Evolutionary conservation across 2,888 invertebrate genomes (phyloP).

Genomic region (Lomographa bimaculata): DNA sequence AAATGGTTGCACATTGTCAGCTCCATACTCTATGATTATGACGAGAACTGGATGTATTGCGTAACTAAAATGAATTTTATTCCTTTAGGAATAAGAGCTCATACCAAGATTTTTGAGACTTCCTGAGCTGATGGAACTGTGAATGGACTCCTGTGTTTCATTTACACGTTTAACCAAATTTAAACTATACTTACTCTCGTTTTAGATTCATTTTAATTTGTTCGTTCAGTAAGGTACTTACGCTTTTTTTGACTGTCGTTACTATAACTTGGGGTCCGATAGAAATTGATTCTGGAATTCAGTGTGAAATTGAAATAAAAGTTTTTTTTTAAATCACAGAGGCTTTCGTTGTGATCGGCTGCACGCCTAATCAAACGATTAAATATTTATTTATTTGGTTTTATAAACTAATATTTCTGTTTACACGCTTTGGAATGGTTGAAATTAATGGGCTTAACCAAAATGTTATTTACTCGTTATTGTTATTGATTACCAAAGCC

Average conservation of each 20-base stretch:
- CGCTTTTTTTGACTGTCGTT: constrained; percentile 32
- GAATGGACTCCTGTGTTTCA: constrained; percentile 62
- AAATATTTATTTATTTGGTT: constrained; percentile 70
- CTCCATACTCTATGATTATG: constrained; percentile 75
- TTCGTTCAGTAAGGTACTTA: constrained; percentile 20
- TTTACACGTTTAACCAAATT: constrained; percentile 33
- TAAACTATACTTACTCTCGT: constrained; percentile 26
- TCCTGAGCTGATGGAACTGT: constrained; percentile 62
- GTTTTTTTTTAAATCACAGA: constrained; percentile 55
- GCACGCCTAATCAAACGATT: constrained; percentile 59
- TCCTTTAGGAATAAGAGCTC: constrained; percentile 53
- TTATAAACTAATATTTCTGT: constrained; percentile 58
- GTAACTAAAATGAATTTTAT: constrained; percentile 69
- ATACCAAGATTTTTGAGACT: constrained; percentile 60
- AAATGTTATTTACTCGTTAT: constrained; percentile 34
- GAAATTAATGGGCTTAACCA: constrained; percentile 46
- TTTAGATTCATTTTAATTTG: constrained; percentile 37
- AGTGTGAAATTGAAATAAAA: constrained; percentile 78
- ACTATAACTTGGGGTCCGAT: constrained; percentile 51
- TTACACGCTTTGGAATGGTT: constrained; percentile 48
- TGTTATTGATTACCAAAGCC: constrained; percentile 41
- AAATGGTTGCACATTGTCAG: constrained; percentile 82
- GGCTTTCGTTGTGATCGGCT: constrained; percentile 46
- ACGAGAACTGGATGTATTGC: constrained; percentile 62
- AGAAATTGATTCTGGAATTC: constrained; percentile 73